A percentile compares a stretch with the other conserved stretches of the same genome.
These are phyloP conservation scores for Columba janthina DNA, from an alignment of 2,113 vertebrate species.

Conservation along the genomic window DNA sequence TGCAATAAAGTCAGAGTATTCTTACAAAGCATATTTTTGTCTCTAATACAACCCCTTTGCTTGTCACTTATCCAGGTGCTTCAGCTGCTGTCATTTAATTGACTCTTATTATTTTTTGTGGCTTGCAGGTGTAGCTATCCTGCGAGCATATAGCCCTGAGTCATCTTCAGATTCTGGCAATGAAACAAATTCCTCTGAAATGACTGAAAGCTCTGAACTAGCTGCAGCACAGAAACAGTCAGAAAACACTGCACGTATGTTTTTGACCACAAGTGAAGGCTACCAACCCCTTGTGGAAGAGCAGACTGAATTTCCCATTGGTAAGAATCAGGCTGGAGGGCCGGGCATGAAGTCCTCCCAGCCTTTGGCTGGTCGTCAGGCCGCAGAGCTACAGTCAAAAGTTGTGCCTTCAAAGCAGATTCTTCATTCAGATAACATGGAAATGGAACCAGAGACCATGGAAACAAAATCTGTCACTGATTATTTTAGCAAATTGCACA, in stretches of 20 bases:
- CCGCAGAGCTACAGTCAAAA: slow-evolving; percentile 83
- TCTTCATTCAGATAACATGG: slow-evolving; percentile 90
- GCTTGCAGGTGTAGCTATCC: slow-evolving; percentile 96
- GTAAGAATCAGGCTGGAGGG: slow-evolving; percentile 67
- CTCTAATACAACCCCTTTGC: slow-evolving; percentile 62
- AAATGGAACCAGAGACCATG: slow-evolving; percentile 99
- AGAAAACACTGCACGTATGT: slow-evolving; percentile 88
- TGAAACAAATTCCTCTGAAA: slow-evolving; percentile 99
- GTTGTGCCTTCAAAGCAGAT: slow-evolving; percentile 90
- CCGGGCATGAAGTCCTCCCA: slow-evolving; percentile 76
- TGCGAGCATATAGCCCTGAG: slow-evolving; percentile 96
- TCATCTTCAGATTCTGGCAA: slow-evolving; percentile 99
- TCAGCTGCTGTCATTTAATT: slow-evolving; percentile 78
- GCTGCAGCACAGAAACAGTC: slow-evolving; percentile 91
- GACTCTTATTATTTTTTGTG: slow-evolving; percentile 88
- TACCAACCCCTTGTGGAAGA: slow-evolving; percentile 87
- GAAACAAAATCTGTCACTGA: slow-evolving; percentile 97
- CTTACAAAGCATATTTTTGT: slow-evolving; percentile 62
- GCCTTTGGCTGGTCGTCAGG: slow-evolving; percentile 71
- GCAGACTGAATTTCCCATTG: slow-evolving; percentile 83
- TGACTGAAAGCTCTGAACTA: slow-evolving; percentile 97
- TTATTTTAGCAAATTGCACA: slow-evolving; percentile 94
- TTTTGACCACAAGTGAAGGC: slow-evolving; percentile 85
- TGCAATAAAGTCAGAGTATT: slow-evolving; percentile 76
- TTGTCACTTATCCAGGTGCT: slow-evolving; percentile 67